Conservation (phyloP, 1,140 invertebrate species). For the Armadillidium nasatum region DNA sequence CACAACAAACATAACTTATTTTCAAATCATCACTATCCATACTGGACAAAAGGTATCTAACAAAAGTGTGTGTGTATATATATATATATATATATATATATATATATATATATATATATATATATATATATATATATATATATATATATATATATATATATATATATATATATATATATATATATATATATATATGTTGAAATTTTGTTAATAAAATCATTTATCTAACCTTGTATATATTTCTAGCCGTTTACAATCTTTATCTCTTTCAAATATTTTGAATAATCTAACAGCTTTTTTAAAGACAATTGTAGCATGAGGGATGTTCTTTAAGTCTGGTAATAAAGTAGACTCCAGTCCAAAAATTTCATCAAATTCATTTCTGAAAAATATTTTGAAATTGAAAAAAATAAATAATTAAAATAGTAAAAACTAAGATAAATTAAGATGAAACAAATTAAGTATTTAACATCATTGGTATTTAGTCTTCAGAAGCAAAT, state of each 20-base stretch:
- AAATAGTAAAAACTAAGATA: not conserved
- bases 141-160: too few relatives aligned
- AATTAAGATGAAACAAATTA: too few relatives aligned
- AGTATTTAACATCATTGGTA: too few relatives aligned
- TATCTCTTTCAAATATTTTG: not conserved
- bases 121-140: too few relatives aligned
- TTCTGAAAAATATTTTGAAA: not conserved
- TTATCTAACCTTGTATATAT: not conserved
- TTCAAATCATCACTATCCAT: slow-evolving; percentile 39
- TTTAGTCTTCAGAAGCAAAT: too few relatives aligned
- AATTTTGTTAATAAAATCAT: too few relatives aligned
- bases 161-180: too few relatives aligned
- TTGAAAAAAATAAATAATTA: not conserved
- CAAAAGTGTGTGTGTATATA: not conserved
- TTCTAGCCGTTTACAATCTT: not conserved
- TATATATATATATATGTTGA: too few relatives aligned
- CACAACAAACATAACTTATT: slow-evolving; percentile 37
- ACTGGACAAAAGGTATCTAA: slow-evolving; percentile 41
- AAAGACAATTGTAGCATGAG: not conserved
- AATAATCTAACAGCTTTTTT: not conserved
- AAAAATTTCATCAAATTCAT: not conserved
- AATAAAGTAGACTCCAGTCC: not conserved
- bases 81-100: too few relatives aligned
- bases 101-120: too few relatives aligned
- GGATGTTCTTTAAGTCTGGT: not conserved